Evolutionary conservation across 92 coral and sea anemone species (phyloP).

Genomic region (Nematostella vectensis): DNA sequence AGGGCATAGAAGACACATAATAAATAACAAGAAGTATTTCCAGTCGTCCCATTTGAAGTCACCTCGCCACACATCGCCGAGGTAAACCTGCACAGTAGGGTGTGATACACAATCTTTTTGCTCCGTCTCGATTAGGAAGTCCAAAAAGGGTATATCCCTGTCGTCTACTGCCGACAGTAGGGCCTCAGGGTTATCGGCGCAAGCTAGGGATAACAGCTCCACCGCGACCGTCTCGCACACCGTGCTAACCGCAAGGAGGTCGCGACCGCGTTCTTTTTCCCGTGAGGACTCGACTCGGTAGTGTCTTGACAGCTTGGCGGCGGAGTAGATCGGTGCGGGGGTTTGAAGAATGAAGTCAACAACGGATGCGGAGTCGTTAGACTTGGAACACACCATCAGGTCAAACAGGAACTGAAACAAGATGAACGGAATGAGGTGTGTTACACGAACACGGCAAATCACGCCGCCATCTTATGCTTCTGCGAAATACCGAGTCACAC

Average conservation of each 20-base stretch:
- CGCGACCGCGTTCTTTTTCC: conserved; percentile 93
- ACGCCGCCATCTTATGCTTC: too few relatives aligned
- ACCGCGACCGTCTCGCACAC: conserved; percentile 93
- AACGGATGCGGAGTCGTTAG: conserved; percentile 67
- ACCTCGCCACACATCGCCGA: conserved; percentile 97
- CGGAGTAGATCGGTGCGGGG: conserved; percentile 96
- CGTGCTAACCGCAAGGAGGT: conserved; percentile 77
- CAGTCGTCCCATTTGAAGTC: conserved; percentile 93
- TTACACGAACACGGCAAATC: too few relatives aligned
- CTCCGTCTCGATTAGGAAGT: conserved; percentile 86
- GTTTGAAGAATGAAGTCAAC: conserved; percentile 87
- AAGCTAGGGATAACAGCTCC: conserved; percentile 87
- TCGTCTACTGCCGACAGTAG: conserved; percentile 90
- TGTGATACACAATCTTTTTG: conserved; percentile 94
- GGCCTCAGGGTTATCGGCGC: conserved; percentile 75
- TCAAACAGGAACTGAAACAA: conserved; percentile 74
- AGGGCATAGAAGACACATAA: conserved; percentile 71
- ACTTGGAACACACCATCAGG: conserved; percentile 92
- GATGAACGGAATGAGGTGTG: conserved; percentile 4
- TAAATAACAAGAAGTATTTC: conserved; percentile 80
- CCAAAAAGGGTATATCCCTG: conserved; percentile 83
- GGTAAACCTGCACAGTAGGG: conserved; percentile 89
- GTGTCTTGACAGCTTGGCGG: conserved; percentile 89
- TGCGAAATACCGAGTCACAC: too few relatives aligned
- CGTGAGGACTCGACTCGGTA: conserved; percentile 82